These are phyloP conservation scores for Peromyscus aztecus DNA, from an alignment of 2,797 vertebrate genomes.

Conservation along the genomic window DNA sequence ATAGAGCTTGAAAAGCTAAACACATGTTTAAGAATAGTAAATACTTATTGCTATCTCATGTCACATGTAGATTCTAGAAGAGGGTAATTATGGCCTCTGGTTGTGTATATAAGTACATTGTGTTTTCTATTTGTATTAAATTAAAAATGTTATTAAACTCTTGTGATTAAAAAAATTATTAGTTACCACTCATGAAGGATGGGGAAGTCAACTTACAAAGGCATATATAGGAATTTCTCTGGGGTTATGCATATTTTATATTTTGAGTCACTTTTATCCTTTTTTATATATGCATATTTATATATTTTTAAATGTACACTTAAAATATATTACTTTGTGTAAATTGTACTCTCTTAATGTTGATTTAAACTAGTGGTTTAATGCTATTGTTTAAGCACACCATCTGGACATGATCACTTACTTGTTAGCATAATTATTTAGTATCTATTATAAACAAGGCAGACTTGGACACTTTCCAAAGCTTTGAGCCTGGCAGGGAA, in stretches of 20 bases:
- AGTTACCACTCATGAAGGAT: not conserved
- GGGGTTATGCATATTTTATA: not conserved
- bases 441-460: not conserved
- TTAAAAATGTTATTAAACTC: not conserved
- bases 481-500: not conserved
- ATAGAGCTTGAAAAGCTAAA: not conserved
- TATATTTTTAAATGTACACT: not conserved
- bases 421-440: not conserved
- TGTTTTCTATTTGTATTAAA: not conserved
- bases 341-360: not conserved
- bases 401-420: not conserved
- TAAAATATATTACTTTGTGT: not conserved
- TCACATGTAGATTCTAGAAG: too few species aligned
- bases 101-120: accelerated
- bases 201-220: not conserved
- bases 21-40: not conserved
- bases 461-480: not conserved
- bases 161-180: not conserved
- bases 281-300: not conserved
- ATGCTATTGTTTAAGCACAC: not conserved
- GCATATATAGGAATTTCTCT: not conserved
- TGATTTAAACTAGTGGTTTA: not conserved
- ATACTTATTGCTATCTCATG: not conserved
- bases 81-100: too few species aligned
- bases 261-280: not conserved